phyloP scores from a whole-genome alignment of 2,113 vertebrate genomes.

The Lynx canadensis region DNA sequence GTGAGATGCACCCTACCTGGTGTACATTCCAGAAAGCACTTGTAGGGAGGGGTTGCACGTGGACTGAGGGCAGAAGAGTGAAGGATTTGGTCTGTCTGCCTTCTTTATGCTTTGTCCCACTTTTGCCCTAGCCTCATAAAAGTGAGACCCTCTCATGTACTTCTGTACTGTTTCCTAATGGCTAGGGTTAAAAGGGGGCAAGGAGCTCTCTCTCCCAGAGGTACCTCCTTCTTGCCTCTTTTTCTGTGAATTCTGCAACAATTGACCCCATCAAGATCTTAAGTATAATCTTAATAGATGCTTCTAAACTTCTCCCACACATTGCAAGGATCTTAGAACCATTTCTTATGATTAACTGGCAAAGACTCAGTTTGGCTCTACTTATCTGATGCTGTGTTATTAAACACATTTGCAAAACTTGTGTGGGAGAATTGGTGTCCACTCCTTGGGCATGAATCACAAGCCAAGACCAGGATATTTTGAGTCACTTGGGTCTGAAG shows the following conservation, averaged over 20 bases:
- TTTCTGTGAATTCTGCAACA: not conserved
- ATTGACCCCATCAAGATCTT: too few species aligned
- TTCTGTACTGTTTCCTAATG: not conserved
- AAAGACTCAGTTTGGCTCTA: not conserved
- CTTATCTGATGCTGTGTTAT: not conserved
- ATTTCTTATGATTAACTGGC: not conserved
- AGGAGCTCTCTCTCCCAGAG: too few species aligned
- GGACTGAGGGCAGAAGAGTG: not conserved
- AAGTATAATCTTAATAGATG: not conserved
- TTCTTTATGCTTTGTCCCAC: not conserved
- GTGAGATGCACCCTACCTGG: fast-evolving
- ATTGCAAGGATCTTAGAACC: not conserved
- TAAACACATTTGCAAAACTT: not conserved
- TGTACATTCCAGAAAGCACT: not conserved
- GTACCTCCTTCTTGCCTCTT: not conserved
- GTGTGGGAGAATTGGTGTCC: not conserved
- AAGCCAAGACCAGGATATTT: too few species aligned
- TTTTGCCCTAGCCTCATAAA: not conserved
- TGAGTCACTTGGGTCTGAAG: not conserved
- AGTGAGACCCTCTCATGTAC: not conserved
- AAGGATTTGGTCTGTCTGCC: not conserved
- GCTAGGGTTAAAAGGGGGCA: not conserved
- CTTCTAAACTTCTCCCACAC: not conserved
- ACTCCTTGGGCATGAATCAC: not conserved
- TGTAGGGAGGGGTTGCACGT: not conserved